Conservation (phyloP, 1,140 invertebrate genomes). For the Formica selysi region DNA sequence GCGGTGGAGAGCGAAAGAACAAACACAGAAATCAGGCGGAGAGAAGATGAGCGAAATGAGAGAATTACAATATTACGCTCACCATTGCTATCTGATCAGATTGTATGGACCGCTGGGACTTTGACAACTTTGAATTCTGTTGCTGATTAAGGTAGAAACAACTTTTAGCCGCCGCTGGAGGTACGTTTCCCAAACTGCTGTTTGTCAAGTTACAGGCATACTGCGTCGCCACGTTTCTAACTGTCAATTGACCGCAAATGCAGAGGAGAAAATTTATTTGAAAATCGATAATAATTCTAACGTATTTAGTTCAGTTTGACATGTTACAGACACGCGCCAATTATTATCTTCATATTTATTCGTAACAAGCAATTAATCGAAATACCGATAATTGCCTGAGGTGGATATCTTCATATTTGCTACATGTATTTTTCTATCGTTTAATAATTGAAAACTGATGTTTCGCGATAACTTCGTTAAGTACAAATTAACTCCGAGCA, state of each 20-base stretch:
- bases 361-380: constrained; percentile 1
- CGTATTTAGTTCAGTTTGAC: not conserved
- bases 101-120: constrained; percentile 82
- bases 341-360: not conserved
- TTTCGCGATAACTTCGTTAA: too few relatives aligned
- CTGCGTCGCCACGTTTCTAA: constrained; percentile 69
- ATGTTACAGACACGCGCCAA: not conserved
- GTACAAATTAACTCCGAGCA: too few relatives aligned
- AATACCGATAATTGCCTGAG: not conserved
- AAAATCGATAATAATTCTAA: not conserved
- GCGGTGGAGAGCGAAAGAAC: not conserved
- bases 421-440: too few relatives aligned
- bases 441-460: too few relatives aligned
- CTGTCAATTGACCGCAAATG: constrained; percentile 37
- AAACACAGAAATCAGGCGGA: not conserved
- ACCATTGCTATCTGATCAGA: constrained; percentile 80
- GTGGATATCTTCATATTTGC: not conserved
- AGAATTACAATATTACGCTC: constrained; percentile 61
- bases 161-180: constrained; percentile 79
- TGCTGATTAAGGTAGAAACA: constrained; percentile 81
- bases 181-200: constrained; percentile 72
- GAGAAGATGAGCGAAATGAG: not conserved
- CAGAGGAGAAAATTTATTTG: not conserved
- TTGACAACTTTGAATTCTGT: constrained; percentile 72
- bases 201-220: constrained; percentile 79